A percentile compares a stretch with the other conserved stretches of the same genome.
phyloP scores from a whole-genome alignment of 2,888 invertebrate genomes.

The Resseliella maxima region DNA sequence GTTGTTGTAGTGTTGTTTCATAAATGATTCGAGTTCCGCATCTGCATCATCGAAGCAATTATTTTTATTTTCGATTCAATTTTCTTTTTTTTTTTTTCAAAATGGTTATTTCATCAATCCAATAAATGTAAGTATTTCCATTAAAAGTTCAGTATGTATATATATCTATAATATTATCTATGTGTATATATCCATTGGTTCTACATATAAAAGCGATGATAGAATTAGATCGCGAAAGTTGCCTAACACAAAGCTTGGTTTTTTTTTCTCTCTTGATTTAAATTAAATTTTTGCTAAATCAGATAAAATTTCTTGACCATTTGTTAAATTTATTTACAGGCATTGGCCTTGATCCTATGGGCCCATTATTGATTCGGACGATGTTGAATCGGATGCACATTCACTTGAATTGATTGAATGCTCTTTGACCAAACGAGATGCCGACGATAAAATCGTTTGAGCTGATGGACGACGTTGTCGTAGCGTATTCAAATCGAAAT shows the following conservation, averaged over 20 bases:
- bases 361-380: slow-evolving; percentile 59
- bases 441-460: not conserved
- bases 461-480: slow-evolving; percentile 67
- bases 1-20: not conserved
- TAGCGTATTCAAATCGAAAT: slow-evolving; percentile 72
- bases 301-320: slow-evolving; percentile 11
- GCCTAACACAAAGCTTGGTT: slow-evolving; percentile 1
- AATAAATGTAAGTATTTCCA: slow-evolving; percentile 30
- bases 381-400: slow-evolving; percentile 68
- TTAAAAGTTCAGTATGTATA: slow-evolving; percentile 29
- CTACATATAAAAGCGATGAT: slow-evolving; percentile 13
- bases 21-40: slow-evolving; percentile 8
- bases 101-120: not conserved
- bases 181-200: not conserved
- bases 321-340: not conserved
- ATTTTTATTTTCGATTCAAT: not conserved
- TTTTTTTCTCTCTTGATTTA: not conserved
- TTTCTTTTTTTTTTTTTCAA: not conserved
- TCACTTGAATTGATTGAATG: slow-evolving; percentile 70
- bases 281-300: not conserved
- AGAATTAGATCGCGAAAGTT: slow-evolving; percentile 17
- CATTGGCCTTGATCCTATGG: not conserved
- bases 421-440: slow-evolving; percentile 64
- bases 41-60: slow-evolving; percentile 13
- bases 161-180: not conserved